Conservation (phyloP, 2,888 invertebrate species). For the Ennomos erosarius region DNA sequence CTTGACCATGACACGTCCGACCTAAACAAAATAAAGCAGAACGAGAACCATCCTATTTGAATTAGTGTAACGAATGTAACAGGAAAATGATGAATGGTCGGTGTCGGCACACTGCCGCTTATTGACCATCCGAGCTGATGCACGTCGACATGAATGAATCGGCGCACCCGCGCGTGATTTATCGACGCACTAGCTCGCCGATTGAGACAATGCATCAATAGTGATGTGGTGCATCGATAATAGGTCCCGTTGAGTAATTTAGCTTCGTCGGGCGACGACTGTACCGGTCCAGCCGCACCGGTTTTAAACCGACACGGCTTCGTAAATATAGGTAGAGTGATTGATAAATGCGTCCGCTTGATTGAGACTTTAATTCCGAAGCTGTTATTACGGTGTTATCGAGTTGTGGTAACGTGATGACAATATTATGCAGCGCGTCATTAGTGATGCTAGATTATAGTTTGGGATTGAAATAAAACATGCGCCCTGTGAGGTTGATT, state of each 20-base stretch:
- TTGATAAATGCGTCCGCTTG: conserved; percentile 67
- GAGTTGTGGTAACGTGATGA: conserved; percentile 55
- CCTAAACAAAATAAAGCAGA: conserved; percentile 26
- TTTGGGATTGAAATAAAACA: conserved; percentile 47
- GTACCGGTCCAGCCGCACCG: conserved; percentile 49
- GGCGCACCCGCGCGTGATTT: conserved; percentile 44
- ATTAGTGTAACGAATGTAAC: conserved; percentile 39
- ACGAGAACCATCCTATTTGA: conserved; percentile 31
- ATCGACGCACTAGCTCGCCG: conserved; percentile 45
- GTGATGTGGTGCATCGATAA: conserved; percentile 67
- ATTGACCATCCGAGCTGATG: conserved; percentile 36
- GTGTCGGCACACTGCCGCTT: conserved; percentile 35
- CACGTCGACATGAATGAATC: conserved; percentile 55
- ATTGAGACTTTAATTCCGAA: conserved; percentile 70
- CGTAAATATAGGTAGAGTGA: conserved; percentile 58
- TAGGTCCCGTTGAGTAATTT: conserved; percentile 66
- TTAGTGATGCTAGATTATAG: conserved; percentile 48
- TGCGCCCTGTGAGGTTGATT: conserved; percentile 39
- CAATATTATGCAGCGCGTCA: conserved; percentile 58
- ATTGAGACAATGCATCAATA: conserved; percentile 69
- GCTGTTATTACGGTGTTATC: conserved; percentile 63
- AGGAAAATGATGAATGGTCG: conserved; percentile 47
- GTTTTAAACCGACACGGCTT: conserved; percentile 44
- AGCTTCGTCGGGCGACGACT: conserved; percentile 49
- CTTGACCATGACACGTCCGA: conserved; percentile 37